These are phyloP conservation scores for Clarias macrocephalus DNA, from an alignment of 2,113 vertebrate genomes.

Conservation along the genomic window DNA sequence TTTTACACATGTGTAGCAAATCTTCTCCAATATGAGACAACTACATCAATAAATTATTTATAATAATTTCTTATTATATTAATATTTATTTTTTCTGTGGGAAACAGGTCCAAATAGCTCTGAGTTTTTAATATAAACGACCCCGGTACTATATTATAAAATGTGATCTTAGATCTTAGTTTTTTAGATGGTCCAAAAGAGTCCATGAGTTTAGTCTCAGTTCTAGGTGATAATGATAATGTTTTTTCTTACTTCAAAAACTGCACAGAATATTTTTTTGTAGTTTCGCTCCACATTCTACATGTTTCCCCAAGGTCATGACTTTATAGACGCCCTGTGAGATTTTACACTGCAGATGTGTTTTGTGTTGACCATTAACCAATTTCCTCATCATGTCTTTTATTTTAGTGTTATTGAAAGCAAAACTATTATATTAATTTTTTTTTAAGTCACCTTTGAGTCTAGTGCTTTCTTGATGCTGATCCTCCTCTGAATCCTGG, in stretches of 20 bases:
- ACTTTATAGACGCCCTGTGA: neutral
- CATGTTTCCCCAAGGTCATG: neutral
- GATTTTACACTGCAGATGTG: neutral
- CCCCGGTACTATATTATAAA: neutral
- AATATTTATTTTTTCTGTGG: too few relatives aligned
- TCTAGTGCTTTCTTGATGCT: conserved; percentile 98
- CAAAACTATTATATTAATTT: too few relatives aligned
- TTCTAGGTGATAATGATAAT: too few relatives aligned
- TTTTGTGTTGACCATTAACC: neutral
- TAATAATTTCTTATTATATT: too few relatives aligned
- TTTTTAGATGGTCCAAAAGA: neutral
- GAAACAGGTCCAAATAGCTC: too few relatives aligned
- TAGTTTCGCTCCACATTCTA: neutral
- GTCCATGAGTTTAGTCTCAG: neutral
- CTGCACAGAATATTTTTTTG: neutral
- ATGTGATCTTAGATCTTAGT: neutral
- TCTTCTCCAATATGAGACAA: too few relatives aligned
- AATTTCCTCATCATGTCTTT: neutral
- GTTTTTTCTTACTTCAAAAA: neutral
- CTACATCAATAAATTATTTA: too few relatives aligned
- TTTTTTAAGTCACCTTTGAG: too few relatives aligned
- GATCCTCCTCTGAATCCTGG: conserved; percentile 95
- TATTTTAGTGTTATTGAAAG: neutral
- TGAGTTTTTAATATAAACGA: too few relatives aligned
- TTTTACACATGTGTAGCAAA: too few relatives aligned